These are phyloP conservation scores for Passer domesticus DNA, from an alignment of 2,113 vertebrate genomes.

Conservation along the genomic window DNA sequence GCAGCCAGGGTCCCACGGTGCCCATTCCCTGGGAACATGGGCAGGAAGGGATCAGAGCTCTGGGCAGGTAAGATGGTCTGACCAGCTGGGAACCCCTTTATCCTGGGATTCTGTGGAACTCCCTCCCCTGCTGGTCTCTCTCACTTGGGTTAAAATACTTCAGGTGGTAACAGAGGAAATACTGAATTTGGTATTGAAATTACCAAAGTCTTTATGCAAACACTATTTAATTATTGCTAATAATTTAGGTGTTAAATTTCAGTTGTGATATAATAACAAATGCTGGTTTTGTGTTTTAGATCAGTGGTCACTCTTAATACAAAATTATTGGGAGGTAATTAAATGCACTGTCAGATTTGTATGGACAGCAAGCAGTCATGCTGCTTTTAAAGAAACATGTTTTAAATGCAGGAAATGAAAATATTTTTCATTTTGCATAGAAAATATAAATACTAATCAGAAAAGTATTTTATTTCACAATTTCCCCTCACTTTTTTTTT, in stretches of 20 bases:
- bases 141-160: not conserved
- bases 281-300: not conserved
- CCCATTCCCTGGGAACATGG: not conserved
- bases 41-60: not conserved
- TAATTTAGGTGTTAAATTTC: not conserved
- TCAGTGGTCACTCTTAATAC: not conserved
- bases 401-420: not conserved
- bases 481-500: not conserved
- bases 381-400: not conserved
- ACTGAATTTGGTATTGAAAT: not conserved
- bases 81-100: rapidly evolving
- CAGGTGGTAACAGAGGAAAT: not conserved
- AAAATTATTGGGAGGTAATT: not conserved
- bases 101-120: not conserved
- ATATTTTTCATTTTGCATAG: not conserved
- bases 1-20: not conserved
- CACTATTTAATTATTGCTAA: not conserved
- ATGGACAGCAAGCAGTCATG: not conserved
- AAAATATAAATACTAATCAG: not conserved
- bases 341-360: not conserved
- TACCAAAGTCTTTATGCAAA: not conserved
- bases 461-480: not conserved
- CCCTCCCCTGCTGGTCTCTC: not conserved
- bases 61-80: conserved; percentile 20
- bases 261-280: not conserved